These are phyloP conservation scores for Calephelis nemesis DNA, from an alignment of 1,140 invertebrate species.

Conservation along the genomic window DNA sequence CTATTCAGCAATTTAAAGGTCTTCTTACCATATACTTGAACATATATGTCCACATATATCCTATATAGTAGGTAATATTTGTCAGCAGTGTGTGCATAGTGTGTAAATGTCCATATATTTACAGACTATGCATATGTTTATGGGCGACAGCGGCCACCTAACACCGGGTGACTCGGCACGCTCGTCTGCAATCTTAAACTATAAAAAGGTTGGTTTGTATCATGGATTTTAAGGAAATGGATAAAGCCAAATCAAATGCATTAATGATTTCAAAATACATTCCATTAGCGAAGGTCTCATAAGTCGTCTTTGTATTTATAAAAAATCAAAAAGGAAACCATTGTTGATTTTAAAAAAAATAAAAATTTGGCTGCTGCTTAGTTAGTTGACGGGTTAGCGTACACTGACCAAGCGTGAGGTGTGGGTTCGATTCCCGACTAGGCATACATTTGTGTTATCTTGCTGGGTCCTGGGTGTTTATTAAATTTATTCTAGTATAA, in stretches of 20 bases:
- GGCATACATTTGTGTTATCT: too few species aligned
- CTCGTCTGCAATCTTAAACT: constrained; percentile 7
- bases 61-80: not conserved
- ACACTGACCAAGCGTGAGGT: too few species aligned
- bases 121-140: constrained; percentile 19
- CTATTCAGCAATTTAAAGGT: too few species aligned
- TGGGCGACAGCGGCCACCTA: constrained; percentile 14
- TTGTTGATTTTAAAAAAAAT: too few species aligned
- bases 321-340: too few species aligned
- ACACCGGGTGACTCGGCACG: constrained; percentile 13
- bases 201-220: constrained; percentile 15
- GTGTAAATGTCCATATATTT: constrained; percentile 19
- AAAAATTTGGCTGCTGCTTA: too few species aligned
- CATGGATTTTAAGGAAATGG: constrained; percentile 2
- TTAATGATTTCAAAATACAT: not conserved
- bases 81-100: constrained; percentile 8
- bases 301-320: too few species aligned
- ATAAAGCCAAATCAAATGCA: not conserved
- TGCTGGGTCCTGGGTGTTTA: too few species aligned
- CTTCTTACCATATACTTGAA: not conserved
- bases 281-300: too few species aligned
- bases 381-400: too few species aligned
- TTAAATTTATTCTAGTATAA: too few species aligned
- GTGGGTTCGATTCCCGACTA: too few species aligned
- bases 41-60: not conserved